phyloP scores from a whole-genome alignment of 2,113 vertebrate species.

The Ictalurus furcatus region DNA sequence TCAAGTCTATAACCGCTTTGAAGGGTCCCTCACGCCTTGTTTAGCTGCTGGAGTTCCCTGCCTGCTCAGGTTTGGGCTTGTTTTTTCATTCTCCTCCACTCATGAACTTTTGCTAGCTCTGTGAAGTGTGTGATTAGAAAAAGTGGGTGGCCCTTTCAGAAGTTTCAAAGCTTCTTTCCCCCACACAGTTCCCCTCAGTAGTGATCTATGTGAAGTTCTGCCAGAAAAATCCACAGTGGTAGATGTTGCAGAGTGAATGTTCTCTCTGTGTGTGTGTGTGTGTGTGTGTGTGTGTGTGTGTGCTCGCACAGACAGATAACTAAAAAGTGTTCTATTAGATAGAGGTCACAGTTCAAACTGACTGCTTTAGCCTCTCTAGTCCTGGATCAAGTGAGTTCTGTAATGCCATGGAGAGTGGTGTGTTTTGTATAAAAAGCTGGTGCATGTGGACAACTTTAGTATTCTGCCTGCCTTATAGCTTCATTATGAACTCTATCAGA shows the following conservation, averaged over 20 bases:
- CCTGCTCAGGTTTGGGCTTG: background rate
- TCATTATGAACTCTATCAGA: background rate
- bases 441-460: background rate
- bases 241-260: background rate
- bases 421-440: background rate
- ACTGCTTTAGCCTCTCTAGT: conserved; percentile 8
- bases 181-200: conserved; percentile 23
- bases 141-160: conserved; percentile 38
- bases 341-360: conserved; percentile 27
- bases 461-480: background rate
- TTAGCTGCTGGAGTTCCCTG: conserved; percentile 34
- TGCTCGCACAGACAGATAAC: background rate
- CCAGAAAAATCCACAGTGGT: background rate
- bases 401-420: background rate
- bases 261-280: conserved; percentile 5
- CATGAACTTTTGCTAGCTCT: conserved; percentile 38
- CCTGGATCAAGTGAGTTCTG: conserved; percentile 19
- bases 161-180: conserved; percentile 44
- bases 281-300: background rate
- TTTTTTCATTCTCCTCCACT: background rate
- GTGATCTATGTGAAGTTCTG: conserved; percentile 23
- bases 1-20: conserved; percentile 33
- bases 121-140: conserved; percentile 54
- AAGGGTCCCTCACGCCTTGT: conserved; percentile 47
- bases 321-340: conserved; percentile 1